Evolutionary conservation across 1,140 invertebrate genomes (phyloP), one percentile per base, ranked within the genome.

Genomic region (Drosophila ananassae): DNA sequence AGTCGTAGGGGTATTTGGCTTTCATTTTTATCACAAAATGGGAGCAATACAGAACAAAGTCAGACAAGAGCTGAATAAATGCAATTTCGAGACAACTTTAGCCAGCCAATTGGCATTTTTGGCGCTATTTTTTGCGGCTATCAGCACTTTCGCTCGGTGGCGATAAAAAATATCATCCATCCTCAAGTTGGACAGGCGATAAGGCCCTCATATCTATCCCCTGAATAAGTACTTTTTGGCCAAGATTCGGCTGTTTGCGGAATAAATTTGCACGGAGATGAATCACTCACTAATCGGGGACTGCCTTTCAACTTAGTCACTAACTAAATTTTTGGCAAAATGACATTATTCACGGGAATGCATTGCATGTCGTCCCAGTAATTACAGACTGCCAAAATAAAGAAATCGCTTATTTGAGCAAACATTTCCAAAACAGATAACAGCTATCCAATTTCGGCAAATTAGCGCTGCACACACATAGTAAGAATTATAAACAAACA

Each of bases 81-180:
- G 46, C 46, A 57, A 60, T 41, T 41, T 41, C 2, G 17, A 63
- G 22, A 21, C 7, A 41, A n/a, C 24, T 48, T 44, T 50, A 12
- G 41, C 41, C 17, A 22, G 21, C 7, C 44, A 9, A 22, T 21
- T 44, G n/a, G 7, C 13, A 41, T 47, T 44, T 41, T 30, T 25
- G 0, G 2, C 56, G 37, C 37, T 59, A 48, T 72, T 57, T 17
- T 61, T 37, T 67, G 32, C 30, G 25, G 50, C 61, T 64, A 76
- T 84, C 80, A 77, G 55, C 59, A 77, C 68, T 77, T 73, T 81
- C 57, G 63, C 64, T 67, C 66, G 56, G 22, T 37, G 39, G 66
- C 68, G 56, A 72, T 55, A 71, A 74, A 37, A 74, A 74, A 75
- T 73, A 64, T 59, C 69, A 48, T 75, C 62, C 48, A 54, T 48